Base-by-base conservation (phyloP, 2,113 vertebrate species). In the Hippocampus zosterae region DNA sequence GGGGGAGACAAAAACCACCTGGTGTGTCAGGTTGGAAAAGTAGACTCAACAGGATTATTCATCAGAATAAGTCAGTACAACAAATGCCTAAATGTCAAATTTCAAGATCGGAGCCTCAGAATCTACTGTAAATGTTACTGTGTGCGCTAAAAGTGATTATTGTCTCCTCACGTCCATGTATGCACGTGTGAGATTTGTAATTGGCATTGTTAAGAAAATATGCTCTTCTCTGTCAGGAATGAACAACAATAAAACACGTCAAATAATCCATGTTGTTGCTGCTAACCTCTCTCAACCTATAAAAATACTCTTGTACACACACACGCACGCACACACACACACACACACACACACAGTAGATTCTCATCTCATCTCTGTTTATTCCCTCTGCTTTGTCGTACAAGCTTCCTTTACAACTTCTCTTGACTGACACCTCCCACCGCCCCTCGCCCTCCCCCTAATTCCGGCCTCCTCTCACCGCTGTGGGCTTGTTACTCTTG, bases 401-500 rank as follows among this genome's bases (percentile, higher is more conserved):
- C 68, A 33, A 60, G 27, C 7, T 60, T 60, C 8, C 55, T 75
- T 8, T 72, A 25, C 37, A 68, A 63, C 55, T 21, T 66, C 70
- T 67, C 71, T 1, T 21, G 18, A 53, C 13, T 69, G 52, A 65
- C 77, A 70, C 56, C 25, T 56, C 57, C 27, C 25, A 2, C 41
- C 25, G n/a, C n/a, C 50, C 65, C 73, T 0, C 11, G n/a, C 41
- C 15, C 46, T 71, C 71, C 71, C 68, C 72, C 53, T 50, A 64
- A 33, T 64, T 60, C 19, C 75, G 27, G 27, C 63, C 74, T 74
- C 27, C 77, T 79, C 72, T 82, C 68, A 23, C 8, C 75, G 46
- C 75, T 50, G 60, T 37, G 65, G 60, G 66, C 57, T 68, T 82
- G 76, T 89, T 86, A 66, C 67, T 82, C 65, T 84, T 85, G 82